These are phyloP conservation scores for Crotophaga sulcirostris DNA, from an alignment of 2,113 vertebrate genomes.

Conservation along the genomic window DNA sequence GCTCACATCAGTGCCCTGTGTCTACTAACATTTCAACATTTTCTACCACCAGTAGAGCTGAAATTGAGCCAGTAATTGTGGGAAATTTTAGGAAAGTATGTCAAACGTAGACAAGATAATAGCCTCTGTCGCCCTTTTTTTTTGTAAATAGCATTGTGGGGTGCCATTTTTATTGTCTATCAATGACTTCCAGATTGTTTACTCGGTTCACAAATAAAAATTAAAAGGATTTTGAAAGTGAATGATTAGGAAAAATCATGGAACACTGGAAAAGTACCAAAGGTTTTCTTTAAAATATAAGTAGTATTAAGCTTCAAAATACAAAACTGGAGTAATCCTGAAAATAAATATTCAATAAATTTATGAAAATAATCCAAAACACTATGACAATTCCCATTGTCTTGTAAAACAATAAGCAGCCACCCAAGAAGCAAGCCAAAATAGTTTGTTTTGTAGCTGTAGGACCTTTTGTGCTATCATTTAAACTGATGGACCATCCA, in stretches of 20 bases:
- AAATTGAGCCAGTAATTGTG: slow-evolving; percentile 49
- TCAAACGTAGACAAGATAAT: slow-evolving; percentile 54
- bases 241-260: not conserved
- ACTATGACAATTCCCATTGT: slow-evolving; percentile 48
- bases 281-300: slow-evolving; percentile 13
- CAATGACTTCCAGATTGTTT: slow-evolving; percentile 62
- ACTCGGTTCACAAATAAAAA: slow-evolving; percentile 35
- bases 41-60: slow-evolving; percentile 39
- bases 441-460: slow-evolving; percentile 40
- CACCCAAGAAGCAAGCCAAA: slow-evolving; percentile 60
- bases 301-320: slow-evolving; percentile 24
- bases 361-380: slow-evolving; percentile 40
- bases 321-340: not conserved
- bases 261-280: slow-evolving; percentile 29
- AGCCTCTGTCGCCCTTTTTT: not conserved
- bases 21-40: slow-evolving; percentile 7
- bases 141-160: not conserved
- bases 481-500: not conserved
- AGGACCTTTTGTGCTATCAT: slow-evolving; percentile 42
- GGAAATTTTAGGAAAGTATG: slow-evolving; percentile 55
- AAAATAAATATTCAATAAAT: slow-evolving; percentile 57
- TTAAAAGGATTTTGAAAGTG: not conserved
- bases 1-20: not conserved
- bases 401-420: slow-evolving; percentile 47
- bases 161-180: slow-evolving; percentile 56